Evolutionary conservation across 2,888 invertebrate species (phyloP).

Genomic region (Stegana nigrithorax): DNA sequence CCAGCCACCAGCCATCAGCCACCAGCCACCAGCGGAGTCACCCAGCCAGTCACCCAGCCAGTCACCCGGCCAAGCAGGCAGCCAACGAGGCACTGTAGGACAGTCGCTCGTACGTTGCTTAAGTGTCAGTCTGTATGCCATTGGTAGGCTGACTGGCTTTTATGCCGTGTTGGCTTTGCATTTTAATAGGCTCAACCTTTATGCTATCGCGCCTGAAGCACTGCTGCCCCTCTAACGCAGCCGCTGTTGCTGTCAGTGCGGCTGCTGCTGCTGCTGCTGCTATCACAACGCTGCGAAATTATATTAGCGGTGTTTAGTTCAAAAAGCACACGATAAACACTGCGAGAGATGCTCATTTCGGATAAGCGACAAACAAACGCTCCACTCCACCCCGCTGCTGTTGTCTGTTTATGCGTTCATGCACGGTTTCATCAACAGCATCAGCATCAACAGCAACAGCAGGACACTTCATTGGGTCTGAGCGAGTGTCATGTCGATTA

Average conservation of each 20-base stretch:
- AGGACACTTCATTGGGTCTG: not conserved
- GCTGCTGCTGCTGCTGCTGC: too few relatives aligned
- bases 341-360: conserved; percentile 2
- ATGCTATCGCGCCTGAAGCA: not conserved
- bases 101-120: too few relatives aligned
- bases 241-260: not conserved
- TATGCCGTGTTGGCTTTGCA: conserved; percentile 13
- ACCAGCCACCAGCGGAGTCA: too few relatives aligned
- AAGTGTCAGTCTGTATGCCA: not conserved
- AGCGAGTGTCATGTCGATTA: not conserved
- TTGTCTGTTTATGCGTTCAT: too few relatives aligned
- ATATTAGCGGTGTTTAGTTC: not conserved
- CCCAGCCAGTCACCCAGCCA: too few relatives aligned
- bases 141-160: conserved; percentile 16
- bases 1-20: too few relatives aligned
- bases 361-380: not conserved
- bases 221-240: not conserved
- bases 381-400: not conserved
- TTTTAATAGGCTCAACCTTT: conserved; percentile 4
- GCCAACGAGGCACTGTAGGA: too few relatives aligned
- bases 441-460: not conserved
- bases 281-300: too few relatives aligned
- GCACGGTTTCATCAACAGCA: not conserved
- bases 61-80: too few relatives aligned
- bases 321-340: not conserved